A percentile compares a stretch with the other conserved stretches of the same genome.
These are phyloP conservation scores for Watsonalla binaria DNA, from an alignment of 2,888 invertebrate genomes.

Conservation along the genomic window DNA sequence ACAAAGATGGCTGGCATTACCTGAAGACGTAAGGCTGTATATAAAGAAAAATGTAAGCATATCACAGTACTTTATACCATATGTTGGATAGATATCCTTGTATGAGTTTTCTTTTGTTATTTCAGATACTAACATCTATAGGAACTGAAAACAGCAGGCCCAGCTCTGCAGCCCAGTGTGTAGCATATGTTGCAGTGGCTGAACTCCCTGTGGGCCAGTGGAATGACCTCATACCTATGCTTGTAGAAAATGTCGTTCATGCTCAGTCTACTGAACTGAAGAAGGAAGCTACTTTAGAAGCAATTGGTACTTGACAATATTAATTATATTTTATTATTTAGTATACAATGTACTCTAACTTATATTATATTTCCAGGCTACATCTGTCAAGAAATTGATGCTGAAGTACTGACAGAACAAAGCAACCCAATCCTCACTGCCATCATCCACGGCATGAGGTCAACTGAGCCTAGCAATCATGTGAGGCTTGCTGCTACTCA, in stretches of 20 bases:
- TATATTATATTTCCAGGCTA: conserved; percentile 75
- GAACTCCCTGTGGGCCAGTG: conserved; percentile 96
- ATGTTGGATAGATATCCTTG: neutral
- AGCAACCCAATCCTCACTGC: conserved; percentile 98
- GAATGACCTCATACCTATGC: conserved; percentile 91
- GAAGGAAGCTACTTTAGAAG: conserved; percentile 97
- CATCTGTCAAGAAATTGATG: conserved; percentile 98
- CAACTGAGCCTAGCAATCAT: conserved; percentile 94
- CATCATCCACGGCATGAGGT: conserved; percentile 99
- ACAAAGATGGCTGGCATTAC: conserved; percentile 94
- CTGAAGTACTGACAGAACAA: conserved; percentile 93
- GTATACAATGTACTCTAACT: neutral
- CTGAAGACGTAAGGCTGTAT: conserved; percentile 90
- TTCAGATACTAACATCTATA: conserved; percentile 92
- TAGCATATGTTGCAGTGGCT: conserved; percentile 98
- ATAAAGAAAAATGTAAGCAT: conserved; percentile 95
- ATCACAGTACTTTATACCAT: neutral
- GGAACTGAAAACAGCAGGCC: conserved; percentile 98
- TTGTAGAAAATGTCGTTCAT: conserved; percentile 95
- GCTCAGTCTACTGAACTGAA: conserved; percentile 93
- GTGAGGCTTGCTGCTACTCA: conserved; percentile 98
- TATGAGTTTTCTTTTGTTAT: conserved; percentile 13
- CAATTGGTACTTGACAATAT: conserved; percentile 84
- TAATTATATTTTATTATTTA: neutral
- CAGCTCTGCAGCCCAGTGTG: conserved; percentile 99